Evolutionary conservation across 2,113 vertebrate species (phyloP).

Genomic region (Heliornis fulica): DNA sequence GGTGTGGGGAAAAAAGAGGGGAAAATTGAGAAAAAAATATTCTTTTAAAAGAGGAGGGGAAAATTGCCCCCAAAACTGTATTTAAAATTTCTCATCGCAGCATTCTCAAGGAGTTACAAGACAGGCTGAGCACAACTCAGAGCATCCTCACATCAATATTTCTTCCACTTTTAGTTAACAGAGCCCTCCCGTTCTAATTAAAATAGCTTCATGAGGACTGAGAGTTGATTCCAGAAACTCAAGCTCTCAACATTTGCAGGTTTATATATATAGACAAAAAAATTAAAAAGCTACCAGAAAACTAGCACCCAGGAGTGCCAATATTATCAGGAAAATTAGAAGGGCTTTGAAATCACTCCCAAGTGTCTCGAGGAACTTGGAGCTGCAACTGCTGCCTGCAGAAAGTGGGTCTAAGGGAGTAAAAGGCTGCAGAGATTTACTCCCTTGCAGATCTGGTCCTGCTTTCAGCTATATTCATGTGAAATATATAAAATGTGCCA

Average conservation of each 20-base stretch:
- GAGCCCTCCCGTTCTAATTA: slow-evolving; percentile 53
- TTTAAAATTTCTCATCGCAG: not conserved
- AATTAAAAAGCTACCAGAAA: not conserved
- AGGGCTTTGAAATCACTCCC: not conserved
- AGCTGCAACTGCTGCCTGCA: not conserved
- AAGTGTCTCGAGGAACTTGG: slow-evolving; percentile 33
- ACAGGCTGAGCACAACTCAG: not conserved
- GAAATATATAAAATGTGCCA: not conserved
- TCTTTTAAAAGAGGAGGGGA: too few relatives aligned
- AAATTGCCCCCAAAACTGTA: not conserved
- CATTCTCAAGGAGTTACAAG: not conserved
- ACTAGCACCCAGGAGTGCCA: slow-evolving; percentile 26
- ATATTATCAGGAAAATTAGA: slow-evolving; percentile 51
- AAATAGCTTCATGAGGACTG: slow-evolving; percentile 42
- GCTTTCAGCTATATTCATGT: not conserved
- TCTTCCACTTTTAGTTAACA: slow-evolving; percentile 54
- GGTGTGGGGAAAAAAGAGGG: rapidly evolving
- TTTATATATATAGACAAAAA: slow-evolving; percentile 11
- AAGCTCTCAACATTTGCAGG: not conserved
- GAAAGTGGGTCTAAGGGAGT: not conserved
- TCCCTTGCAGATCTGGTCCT: not conserved
- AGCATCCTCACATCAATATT: not conserved
- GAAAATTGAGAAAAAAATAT: rapidly evolving
- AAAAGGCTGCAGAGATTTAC: not conserved
- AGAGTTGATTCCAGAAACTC: slow-evolving; percentile 36